Percentiles rank a stretch among this genome's conserved stretches.
Conservation (phyloP, 1,140 invertebrate genomes). For the Aphaenogaster ashmeadi region DNA sequence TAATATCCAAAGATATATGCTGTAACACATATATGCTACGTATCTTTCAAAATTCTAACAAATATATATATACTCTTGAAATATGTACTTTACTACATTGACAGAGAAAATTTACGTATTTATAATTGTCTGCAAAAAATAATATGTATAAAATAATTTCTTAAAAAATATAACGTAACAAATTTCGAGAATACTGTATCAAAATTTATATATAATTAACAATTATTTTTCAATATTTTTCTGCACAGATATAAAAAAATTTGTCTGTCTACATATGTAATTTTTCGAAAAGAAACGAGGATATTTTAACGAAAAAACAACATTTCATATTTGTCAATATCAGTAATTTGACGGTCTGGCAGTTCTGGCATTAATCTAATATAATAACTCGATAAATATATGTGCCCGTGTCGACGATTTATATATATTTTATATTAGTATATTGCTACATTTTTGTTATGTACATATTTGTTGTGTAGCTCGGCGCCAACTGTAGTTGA, state of each 20-base stretch:
- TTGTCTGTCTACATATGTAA: slow-evolving; percentile 12
- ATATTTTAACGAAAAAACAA: slow-evolving; percentile 29
- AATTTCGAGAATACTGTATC: slow-evolving; percentile 1
- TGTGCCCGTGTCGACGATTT: slow-evolving; percentile 5
- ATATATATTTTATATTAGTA: slow-evolving; percentile 31
- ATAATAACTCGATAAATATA: slow-evolving; percentile 46
- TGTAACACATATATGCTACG: slow-evolving; percentile 10
- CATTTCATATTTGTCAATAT: slow-evolving; percentile 50
- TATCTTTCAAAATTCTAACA: slow-evolving; percentile 6
- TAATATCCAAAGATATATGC: slow-evolving; percentile 8
- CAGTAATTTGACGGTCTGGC: slow-evolving; percentile 29
- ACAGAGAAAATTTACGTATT: not conserved
- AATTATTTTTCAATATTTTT: slow-evolving; percentile 26
- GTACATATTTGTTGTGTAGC: slow-evolving; percentile 16
- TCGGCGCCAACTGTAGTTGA: slow-evolving; percentile 33
- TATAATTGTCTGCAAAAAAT: not conserved
- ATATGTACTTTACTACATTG: not conserved
- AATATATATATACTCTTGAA: not conserved
- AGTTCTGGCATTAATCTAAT: slow-evolving; percentile 54
- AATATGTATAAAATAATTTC: not conserved
- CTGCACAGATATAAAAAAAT: slow-evolving; percentile 2
- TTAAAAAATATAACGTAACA: not conserved
- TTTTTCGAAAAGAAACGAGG: slow-evolving; percentile 20
- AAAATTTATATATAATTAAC: not conserved
- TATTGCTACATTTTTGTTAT: slow-evolving; percentile 29